Evolutionary conservation across 2,888 invertebrate genomes (phyloP).

Genomic region (Fragum sueziense): DNA sequence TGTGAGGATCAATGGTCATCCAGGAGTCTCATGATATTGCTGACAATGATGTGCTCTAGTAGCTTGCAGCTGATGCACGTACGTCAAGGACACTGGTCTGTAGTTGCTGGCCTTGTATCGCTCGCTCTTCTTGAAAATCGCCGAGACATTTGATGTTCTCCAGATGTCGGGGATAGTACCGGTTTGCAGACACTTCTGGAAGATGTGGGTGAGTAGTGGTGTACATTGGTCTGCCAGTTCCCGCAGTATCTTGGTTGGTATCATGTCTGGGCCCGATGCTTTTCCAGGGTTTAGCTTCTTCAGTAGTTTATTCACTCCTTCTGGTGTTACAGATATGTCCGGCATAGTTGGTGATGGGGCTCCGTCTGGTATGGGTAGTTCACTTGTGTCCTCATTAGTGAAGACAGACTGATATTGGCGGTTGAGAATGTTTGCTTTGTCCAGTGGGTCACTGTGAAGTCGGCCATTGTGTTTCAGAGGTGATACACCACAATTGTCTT

Average conservation of each 20-base stretch:
- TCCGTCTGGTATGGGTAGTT: too few relatives aligned
- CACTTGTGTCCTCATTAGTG: conserved; percentile 4
- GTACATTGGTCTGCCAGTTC: conserved; percentile 25
- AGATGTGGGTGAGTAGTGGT: too few relatives aligned
- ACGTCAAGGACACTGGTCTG: conserved; percentile 19
- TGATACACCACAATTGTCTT: too few relatives aligned
- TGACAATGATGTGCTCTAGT: conserved; percentile 16
- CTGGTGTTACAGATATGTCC: too few relatives aligned
- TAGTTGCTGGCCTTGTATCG: conserved; percentile 27
- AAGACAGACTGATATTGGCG: conserved; percentile 15
- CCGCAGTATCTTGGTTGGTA: conserved; percentile 15
- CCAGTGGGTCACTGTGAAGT: too few relatives aligned
- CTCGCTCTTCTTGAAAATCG: conserved; percentile 27
- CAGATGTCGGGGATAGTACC: conserved; percentile 12
- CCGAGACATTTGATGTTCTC: conserved; percentile 24
- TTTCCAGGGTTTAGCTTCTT: conserved; percentile 18
- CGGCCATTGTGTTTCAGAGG: too few relatives aligned
- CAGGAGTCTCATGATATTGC: conserved; percentile 12
- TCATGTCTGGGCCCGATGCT: too few relatives aligned
- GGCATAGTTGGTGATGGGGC: too few relatives aligned
- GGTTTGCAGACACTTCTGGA: too few relatives aligned
- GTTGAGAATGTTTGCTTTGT: conserved; percentile 37
- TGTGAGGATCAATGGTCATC: not conserved
- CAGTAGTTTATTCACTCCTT: too few relatives aligned
- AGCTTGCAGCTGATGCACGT: too few relatives aligned